These are phyloP conservation scores for Agonopterix arenella DNA, from an alignment of 2,888 invertebrate species.

Conservation along the genomic window DNA sequence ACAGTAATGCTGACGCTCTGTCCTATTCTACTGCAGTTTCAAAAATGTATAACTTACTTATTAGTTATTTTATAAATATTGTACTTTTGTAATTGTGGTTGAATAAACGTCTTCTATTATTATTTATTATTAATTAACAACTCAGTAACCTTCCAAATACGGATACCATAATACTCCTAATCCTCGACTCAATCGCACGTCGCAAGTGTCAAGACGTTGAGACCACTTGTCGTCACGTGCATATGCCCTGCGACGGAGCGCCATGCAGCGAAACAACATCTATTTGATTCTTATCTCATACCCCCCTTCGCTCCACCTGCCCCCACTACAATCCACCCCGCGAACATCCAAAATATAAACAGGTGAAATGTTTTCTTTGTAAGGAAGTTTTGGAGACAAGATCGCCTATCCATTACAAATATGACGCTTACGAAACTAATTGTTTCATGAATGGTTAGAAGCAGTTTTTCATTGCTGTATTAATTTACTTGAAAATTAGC, in stretches of 20 bases:
- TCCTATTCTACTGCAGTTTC: too few species aligned
- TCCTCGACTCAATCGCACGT: background rate
- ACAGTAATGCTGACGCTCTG: too few species aligned
- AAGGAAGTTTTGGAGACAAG: conserved; percentile 53
- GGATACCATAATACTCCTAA: background rate
- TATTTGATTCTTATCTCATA: conserved; percentile 74
- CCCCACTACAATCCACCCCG: conserved; percentile 21
- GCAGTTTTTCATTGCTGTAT: too few species aligned
- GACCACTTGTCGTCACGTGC: conserved; percentile 58
- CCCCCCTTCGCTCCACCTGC: conserved; percentile 27
- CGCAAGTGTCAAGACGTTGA: conserved; percentile 62
- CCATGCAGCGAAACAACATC: conserved; percentile 73
- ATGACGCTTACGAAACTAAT: conserved; percentile 23
- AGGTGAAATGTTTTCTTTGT: conserved; percentile 64
- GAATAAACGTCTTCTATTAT: too few species aligned
- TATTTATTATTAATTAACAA: too few species aligned
- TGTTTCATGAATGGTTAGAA: too few species aligned
- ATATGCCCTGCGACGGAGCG: conserved; percentile 57
- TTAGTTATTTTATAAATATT: too few species aligned
- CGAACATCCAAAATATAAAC: conserved; percentile 61
- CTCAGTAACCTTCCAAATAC: too few species aligned
- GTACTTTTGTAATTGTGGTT: too few species aligned
- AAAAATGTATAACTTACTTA: too few species aligned
- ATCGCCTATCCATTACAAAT: conserved; percentile 44
- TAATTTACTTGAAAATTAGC: too few species aligned